Evolutionary conservation across 2,888 invertebrate species (phyloP).

Genomic region (Meandrusa payeni): DNA sequence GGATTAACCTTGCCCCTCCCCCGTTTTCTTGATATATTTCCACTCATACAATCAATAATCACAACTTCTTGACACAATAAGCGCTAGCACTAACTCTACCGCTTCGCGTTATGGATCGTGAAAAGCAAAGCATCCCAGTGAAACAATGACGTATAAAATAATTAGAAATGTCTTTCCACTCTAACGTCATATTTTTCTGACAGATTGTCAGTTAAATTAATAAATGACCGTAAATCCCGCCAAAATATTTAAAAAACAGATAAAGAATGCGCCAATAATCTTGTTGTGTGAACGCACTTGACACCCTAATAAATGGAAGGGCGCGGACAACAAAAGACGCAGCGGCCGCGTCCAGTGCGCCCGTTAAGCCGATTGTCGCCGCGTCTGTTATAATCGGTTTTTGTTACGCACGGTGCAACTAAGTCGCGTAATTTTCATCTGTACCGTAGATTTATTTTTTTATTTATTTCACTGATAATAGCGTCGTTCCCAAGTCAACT

Average conservation of each 20-base stretch:
- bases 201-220: neutral
- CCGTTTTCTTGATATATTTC: no score
- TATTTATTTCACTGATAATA: neutral
- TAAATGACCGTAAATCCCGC: neutral
- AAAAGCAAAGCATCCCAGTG: no score
- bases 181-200: no score
- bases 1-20: no score
- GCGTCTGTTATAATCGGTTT: constrained; percentile 43
- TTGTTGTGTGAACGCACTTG: constrained; percentile 61
- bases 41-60: no score
- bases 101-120: no score
- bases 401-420: constrained; percentile 36
- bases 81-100: no score
- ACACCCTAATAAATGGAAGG: constrained; percentile 66
- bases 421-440: constrained; percentile 19
- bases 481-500: constrained; percentile 1
- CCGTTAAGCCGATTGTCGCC: constrained; percentile 50
- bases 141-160: no score
- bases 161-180: no score
- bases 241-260: constrained; percentile 23
- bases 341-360: constrained; percentile 40
- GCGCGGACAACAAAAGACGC: constrained; percentile 45
- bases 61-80: no score
- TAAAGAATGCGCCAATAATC: constrained; percentile 56
- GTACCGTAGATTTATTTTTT: constrained; percentile 2